Conservation (phyloP, 2,888 invertebrate genomes). For the Zygaena filipendulae region DNA sequence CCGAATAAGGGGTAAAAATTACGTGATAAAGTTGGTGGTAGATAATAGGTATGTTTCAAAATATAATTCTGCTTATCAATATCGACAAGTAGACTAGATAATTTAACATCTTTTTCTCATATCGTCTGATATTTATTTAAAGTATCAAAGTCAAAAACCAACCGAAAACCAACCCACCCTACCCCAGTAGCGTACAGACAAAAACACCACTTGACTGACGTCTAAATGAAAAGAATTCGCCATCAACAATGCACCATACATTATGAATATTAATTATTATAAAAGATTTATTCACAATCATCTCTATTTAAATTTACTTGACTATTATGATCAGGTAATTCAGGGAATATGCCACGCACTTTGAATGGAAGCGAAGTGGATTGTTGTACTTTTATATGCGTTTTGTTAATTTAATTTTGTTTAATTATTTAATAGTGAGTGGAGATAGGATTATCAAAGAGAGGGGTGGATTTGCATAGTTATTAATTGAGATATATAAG, state of each 20-base stretch:
- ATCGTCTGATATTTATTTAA: too few relatives aligned
- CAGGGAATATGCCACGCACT: slow-evolving; percentile 26
- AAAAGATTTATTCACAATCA: slow-evolving; percentile 33
- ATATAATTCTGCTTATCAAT: too few relatives aligned
- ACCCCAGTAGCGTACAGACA: slow-evolving; percentile 17
- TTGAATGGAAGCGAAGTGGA: too few relatives aligned
- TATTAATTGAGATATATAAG: too few relatives aligned
- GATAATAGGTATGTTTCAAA: too few relatives aligned
- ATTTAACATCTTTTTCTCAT: too few relatives aligned
- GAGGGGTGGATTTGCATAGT: slow-evolving; percentile 12
- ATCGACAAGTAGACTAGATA: too few relatives aligned
- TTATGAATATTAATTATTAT: slow-evolving; percentile 60
- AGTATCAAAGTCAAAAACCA: background rate
- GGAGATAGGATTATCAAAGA: slow-evolving; percentile 14
- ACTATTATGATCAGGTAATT: slow-evolving; percentile 23
- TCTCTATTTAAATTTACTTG: too few relatives aligned
- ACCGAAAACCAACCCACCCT: background rate
- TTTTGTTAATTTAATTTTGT: too few relatives aligned
- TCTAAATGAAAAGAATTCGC: slow-evolving; percentile 49
- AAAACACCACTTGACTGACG: slow-evolving; percentile 51
- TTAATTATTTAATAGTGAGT: slow-evolving; percentile 23
- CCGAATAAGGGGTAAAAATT: too few relatives aligned
- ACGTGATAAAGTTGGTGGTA: too few relatives aligned
- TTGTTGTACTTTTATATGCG: slow-evolving; percentile 7
- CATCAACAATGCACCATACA: slow-evolving; percentile 42